Conservation (phyloP, 2,113 vertebrate species). For the Amphilophus citrinellus region DNA sequence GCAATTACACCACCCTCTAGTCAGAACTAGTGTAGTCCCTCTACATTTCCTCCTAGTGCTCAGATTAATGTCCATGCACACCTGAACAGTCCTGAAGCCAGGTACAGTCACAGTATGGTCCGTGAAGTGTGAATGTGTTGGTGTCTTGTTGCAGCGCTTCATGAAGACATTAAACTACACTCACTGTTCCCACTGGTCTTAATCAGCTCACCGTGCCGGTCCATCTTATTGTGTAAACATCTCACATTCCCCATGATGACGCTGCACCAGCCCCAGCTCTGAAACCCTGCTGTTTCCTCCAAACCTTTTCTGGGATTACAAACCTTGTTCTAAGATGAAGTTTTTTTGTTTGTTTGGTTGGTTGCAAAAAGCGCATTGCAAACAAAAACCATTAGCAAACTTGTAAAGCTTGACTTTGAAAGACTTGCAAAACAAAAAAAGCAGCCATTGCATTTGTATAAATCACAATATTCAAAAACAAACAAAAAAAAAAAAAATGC, state of each 20-base stretch:
- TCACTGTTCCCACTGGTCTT: not conserved
- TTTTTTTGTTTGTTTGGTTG: no score
- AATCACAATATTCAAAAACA: not conserved
- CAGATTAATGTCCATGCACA: not conserved
- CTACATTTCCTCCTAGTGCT: no score
- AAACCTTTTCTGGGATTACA: not conserved
- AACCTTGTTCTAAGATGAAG: not conserved
- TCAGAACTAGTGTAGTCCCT: no score
- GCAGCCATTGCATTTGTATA: not conserved
- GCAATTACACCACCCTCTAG: not conserved
- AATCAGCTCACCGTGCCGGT: not conserved
- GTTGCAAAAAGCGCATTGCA: not conserved
- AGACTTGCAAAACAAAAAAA: not conserved
- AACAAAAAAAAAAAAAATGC: not conserved
- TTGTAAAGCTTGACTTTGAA: not conserved
- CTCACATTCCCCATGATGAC: not conserved
- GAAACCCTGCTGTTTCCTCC: not conserved
- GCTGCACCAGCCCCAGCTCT: not conserved
- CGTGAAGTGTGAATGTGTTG: not conserved
- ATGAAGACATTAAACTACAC: not conserved
- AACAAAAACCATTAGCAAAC: not conserved
- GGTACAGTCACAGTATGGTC: not conserved
- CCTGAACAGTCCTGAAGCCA: not conserved
- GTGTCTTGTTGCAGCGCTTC: not conserved
- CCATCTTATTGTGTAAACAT: not conserved